Evolutionary conservation across 2,113 vertebrate species (phyloP), one percentile per base, ranked within the genome.

Genomic region (Nansenia antarctica): DNA sequence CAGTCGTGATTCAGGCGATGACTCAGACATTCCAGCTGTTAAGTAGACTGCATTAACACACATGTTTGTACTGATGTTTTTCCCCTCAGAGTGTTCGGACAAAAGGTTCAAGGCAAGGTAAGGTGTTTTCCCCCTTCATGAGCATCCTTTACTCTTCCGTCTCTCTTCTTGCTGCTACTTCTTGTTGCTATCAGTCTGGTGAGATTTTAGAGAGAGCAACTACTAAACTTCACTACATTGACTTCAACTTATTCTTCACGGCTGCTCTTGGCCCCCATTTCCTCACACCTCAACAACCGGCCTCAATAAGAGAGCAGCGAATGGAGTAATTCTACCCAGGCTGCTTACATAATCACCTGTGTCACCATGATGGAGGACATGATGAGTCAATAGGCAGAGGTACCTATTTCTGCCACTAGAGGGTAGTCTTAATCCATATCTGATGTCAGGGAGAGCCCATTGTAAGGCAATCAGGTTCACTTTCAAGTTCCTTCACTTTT

Each of bases 31-130:
- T 67, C 62, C 58, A 29, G 63, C 67, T 65, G 30, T 29, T 63
- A 32, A 58, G 62, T 22, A 67, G n/a, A n/a, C n/a, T n/a, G n/a
- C 27, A 34, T 45, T 31, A 65, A 62, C 20, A 34, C 22, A 9
- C 65, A 61, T 27, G 58, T 58, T 32, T 49, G 57, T 11, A 27
- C 29, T 73, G 53, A 53, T 5, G 14, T 60, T 65, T 14, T 39
- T 72, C 69, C 34, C 32, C 42, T 14, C 69, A 93, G 92, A 91
- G 90, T 29, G 90, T 92, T 72, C 86, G 86, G 70, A 65, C 67
- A 49, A 91, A 84, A 55, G 49, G 78, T 74, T 85, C 85, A 72
- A 83, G 35, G 55, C 73, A 70, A 82, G 90, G 92, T 93, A 77
- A 80, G 87, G 9, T 18, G 0, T 57, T 61, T 53, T 2, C 20